These are phyloP conservation scores for Andricus curvator DNA, from an alignment of 2,888 invertebrate genomes.

Conservation along the genomic window DNA sequence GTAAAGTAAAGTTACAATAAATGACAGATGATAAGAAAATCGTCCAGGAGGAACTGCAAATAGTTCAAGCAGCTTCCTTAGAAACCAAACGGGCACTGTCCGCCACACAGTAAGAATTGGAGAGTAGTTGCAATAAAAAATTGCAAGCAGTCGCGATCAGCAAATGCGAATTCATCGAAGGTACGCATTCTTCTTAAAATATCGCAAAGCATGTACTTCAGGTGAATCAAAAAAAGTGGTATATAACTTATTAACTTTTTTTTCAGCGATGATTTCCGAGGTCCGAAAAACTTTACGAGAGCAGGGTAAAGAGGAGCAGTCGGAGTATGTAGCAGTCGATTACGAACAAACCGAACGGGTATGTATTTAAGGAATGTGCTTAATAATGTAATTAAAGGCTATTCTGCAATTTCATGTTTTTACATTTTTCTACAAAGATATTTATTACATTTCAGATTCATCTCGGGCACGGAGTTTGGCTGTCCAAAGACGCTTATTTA, in stretches of 20 bases:
- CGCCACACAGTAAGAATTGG: no score
- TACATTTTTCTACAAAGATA: neutral
- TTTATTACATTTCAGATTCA: neutral
- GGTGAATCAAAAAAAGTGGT: neutral
- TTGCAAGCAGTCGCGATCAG: neutral
- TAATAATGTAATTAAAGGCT: no score
- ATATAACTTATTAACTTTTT: neutral
- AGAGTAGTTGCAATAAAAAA: neutral
- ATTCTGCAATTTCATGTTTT: neutral
- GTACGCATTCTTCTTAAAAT: neutral
- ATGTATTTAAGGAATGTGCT: neutral
- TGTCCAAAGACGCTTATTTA: neutral
- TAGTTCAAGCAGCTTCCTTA: no score
- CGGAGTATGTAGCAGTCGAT: neutral
- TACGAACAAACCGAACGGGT: neutral
- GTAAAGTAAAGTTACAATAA: neutral
- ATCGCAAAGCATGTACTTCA: neutral
- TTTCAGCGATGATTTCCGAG: neutral
- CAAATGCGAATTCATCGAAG: neutral
- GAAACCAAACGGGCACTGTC: no score
- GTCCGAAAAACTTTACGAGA: neutral
- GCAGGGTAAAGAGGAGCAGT: neutral
- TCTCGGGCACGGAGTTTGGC: neutral
- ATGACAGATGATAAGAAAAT: neutral
- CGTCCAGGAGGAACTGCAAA: neutral